These are phyloP conservation scores for Bacillus rossius DNA, from an alignment of 1,140 invertebrate species.

Conservation along the genomic window DNA sequence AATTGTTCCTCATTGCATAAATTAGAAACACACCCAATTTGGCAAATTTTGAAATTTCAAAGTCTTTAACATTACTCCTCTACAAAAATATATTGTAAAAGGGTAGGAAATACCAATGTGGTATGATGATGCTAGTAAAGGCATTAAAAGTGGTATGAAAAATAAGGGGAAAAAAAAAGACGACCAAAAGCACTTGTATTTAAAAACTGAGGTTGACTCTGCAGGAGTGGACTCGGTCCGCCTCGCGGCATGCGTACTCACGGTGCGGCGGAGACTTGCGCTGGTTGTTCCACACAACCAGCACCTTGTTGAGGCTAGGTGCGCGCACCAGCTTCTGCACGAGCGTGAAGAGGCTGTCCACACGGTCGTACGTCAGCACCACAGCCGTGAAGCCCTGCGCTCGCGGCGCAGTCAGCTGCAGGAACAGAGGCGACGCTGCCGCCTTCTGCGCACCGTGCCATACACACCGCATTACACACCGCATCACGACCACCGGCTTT, in stretches of 20 bases:
- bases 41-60: too few species aligned
- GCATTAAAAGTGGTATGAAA: neutral
- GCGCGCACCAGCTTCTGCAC: slow-evolving; percentile 76
- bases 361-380: slow-evolving; percentile 83
- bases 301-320: slow-evolving; percentile 77
- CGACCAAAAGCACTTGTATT: too few species aligned
- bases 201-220: too few species aligned
- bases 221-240: too few species aligned
- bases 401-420: slow-evolving; percentile 77
- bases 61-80: too few species aligned
- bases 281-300: slow-evolving; percentile 93
- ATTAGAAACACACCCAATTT: too few species aligned
- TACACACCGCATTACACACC: neutral
- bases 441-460: slow-evolving; percentile 36
- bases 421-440: slow-evolving; percentile 69
- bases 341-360: slow-evolving; percentile 83
- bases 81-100: too few species aligned
- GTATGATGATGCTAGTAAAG: neutral
- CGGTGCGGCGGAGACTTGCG: slow-evolving; percentile 75
- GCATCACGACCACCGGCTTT: neutral
- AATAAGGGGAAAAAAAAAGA: too few species aligned
- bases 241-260: slow-evolving; percentile 41
- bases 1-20: too few species aligned
- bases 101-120: too few species aligned
- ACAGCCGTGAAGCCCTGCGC: slow-evolving; percentile 88